Evolutionary conservation across 2,797 vertebrate species (phyloP).

Genomic region (Danio choprae): DNA sequence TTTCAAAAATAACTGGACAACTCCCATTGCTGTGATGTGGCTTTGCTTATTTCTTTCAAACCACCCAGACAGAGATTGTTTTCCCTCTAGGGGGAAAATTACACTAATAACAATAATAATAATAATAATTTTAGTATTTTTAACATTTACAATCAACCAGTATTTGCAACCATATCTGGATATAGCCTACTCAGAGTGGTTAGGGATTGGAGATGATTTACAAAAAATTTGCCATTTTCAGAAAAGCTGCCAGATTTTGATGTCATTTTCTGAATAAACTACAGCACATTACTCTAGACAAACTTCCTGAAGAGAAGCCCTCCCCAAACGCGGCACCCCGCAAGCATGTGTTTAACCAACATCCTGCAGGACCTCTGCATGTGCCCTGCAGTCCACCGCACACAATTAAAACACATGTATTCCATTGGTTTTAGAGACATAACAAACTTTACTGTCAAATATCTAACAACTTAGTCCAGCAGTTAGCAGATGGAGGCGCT

Average conservation of each 20-base stretch:
- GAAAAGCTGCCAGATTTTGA: neutral
- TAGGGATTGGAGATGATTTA: slow-evolving; percentile 4
- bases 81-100: too few species aligned
- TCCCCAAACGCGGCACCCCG: neutral
- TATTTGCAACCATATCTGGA: too few species aligned
- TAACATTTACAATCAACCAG: too few species aligned
- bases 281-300: slow-evolving; percentile 27
- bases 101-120: too few species aligned
- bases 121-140: too few species aligned
- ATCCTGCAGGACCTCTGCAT: slow-evolving; percentile 45
- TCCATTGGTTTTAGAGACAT: slow-evolving; percentile 61
- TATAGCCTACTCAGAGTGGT: neutral
- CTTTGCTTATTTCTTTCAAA: slow-evolving; percentile 20
- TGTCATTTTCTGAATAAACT: slow-evolving; percentile 1
- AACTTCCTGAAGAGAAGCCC: slow-evolving; percentile 37
- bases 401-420: slow-evolving; percentile 60
- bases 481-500: slow-evolving; percentile 67
- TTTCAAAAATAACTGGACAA: slow-evolving; percentile 38
- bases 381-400: slow-evolving; percentile 24
- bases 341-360: slow-evolving; percentile 44
- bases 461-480: slow-evolving; percentile 63
- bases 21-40: slow-evolving; percentile 16
- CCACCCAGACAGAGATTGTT: neutral
- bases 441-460: slow-evolving; percentile 62
- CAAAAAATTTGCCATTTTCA: slow-evolving; percentile 2